Percentiles rank a stretch among this genome's conserved stretches.
Evolutionary conservation across 2,888 invertebrate species (phyloP).

Genomic region (Ischnura elegans): DNA sequence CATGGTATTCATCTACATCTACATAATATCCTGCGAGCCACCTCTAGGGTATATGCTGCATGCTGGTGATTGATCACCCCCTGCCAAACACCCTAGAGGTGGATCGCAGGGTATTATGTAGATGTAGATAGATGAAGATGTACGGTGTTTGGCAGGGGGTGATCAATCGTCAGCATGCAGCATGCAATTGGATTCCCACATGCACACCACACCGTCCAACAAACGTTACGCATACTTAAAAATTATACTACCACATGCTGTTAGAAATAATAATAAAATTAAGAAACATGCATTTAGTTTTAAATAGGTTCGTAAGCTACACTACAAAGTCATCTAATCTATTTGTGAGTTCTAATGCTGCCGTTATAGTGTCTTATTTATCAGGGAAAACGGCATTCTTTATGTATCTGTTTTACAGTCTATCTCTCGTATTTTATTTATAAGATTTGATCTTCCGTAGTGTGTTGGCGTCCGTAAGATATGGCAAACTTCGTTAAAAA

Average conservation of each 20-base stretch:
- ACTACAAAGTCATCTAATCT: not conserved
- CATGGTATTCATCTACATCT: too few species aligned
- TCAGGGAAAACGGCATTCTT: not conserved
- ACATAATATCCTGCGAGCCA: not conserved
- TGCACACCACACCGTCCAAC: too few species aligned
- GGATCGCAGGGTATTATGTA: too few species aligned
- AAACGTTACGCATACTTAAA: too few species aligned
- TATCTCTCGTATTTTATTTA: not conserved
- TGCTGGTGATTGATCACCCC: too few species aligned
- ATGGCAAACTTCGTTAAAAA: not conserved
- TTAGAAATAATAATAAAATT: too few species aligned
- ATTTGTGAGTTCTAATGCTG: not conserved
- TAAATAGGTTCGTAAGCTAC: not conserved
- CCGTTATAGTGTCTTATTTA: not conserved
- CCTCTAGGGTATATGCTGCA: not conserved
- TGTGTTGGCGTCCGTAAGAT: not conserved
- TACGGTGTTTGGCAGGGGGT: too few species aligned
- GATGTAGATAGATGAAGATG: too few species aligned
- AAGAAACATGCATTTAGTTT: not conserved
- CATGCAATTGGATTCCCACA: too few species aligned
- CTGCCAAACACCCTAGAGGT: too few species aligned
- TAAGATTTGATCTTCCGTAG: not conserved
- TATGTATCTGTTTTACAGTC: not conserved
- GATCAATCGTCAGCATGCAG: too few species aligned
- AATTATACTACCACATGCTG: too few species aligned